Evolutionary conservation across 2,797 vertebrate genomes (phyloP), one percentile per base, ranked within the genome.

Genomic region (Odontamblyopus lacepedii): DNA sequence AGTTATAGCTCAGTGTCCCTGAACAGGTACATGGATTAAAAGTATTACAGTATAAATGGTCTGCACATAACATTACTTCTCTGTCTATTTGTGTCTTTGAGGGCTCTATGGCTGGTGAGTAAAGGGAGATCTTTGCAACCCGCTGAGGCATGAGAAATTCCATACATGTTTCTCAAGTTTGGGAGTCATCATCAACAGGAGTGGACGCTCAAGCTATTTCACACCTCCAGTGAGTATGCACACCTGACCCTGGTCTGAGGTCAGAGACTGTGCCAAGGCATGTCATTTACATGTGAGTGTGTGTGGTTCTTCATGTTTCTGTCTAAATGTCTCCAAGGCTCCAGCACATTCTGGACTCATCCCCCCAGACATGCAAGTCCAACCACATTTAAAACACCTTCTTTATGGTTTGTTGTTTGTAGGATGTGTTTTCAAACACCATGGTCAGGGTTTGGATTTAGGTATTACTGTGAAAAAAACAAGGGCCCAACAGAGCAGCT

Each of bases 111-210:
- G 69, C 51, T 38, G 71, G 35, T 38, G 60, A 73, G 79, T 73
- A 78, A 79, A 71, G 72, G 62, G 66, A 66, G 79, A 80, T 83
- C 73, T 68, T 67, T 70, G 77, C 69, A 80, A 90, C 85, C 88
- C 68, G 71, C 84, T 80, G 83, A 83, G 78, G 73, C 81, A 78
- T 79, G 82, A 91, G 81, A 92, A 84, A 92, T 91, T 92, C 88
- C 81, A 77, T 44, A 78, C 84, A 83, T 87, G 84, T 83, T 82
- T 92, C 80, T 85, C 78, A 87, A 67, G 83, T 83, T 85, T 90
- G 68, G 79, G 77, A 88, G 70, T 85, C 83, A 72, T 78, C 77
- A 81, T 86, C 77, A 81, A 75, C 79, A 83, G 83, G 75, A 85
- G 80, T 74, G 69, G 76, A 87, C 79, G 72, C 65, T 19, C 6